Base-by-base conservation (phyloP, 2,113 vertebrate species). In the Oryzias woworae region DNA sequence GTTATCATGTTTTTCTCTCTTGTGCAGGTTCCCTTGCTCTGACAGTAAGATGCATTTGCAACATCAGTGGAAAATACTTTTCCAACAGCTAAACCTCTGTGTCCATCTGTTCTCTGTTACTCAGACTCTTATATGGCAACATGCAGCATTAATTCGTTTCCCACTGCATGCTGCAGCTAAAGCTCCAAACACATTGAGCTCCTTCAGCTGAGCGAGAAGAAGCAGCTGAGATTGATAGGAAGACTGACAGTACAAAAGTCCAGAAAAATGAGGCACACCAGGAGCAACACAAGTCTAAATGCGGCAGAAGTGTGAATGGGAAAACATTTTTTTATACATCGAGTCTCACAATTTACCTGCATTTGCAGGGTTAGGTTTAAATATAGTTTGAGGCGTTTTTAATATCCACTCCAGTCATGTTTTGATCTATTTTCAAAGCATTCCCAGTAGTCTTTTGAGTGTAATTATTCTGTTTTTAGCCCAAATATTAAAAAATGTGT, bases 81-180 rank as follows among this genome's bases (percentile, higher is more conserved):
- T 87, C 75, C 64, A 75, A 71, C 69, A 52, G 76, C 20, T 80
- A 78, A 81, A 83, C 81, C 71, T 68, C 79, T 78, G 63, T 71
- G 73, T 87, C 84, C 87, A 91, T 90, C 89, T 91, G 89, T 81
- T 89, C 83, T 66, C 71, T 71, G 85, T 90, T 88, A 89, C 76
- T 81, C 56, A 70, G 75, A 75, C 80, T 80, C 73, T 80, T 71
- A 66, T 70, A 83, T 83, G 84, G 86, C 87, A 83, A 81, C 85
- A 85, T 73, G 77, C 84, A 85, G 84, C 23, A 61, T 87, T 85
- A 85, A 85, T 87, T 87, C 79, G 82, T 75, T 76, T 76, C 72
- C 77, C 4, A 46, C 69, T 75, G 69, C 82, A 81, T 75, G 78
- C 86, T 79, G 78, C 85, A 83, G 82, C 74, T 76, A 46, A 83